Percentiles rank a stretch among this genome's conserved stretches.
phyloP scores from a whole-genome alignment of 2,888 invertebrate species.

The Synergus gifuensis region DNA sequence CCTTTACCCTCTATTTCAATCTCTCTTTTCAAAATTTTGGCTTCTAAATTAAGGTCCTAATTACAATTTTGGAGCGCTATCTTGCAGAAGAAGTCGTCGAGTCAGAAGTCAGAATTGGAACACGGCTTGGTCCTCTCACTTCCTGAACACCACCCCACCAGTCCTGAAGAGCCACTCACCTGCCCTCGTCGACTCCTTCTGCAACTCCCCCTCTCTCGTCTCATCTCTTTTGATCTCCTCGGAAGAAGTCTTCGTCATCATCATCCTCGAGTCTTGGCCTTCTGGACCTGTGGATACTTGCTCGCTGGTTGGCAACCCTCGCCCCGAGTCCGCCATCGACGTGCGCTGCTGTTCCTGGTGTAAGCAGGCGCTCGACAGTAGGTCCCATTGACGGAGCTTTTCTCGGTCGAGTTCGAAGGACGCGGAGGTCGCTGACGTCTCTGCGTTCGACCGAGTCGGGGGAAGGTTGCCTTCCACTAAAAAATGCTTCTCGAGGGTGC shows the following conservation, averaged over 20 bases:
- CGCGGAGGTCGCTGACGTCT: conserved; percentile 63
- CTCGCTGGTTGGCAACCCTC: conserved; percentile 68
- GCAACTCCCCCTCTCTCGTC: conserved; percentile 51
- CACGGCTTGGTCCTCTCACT: conserved; percentile 65
- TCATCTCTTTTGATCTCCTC: conserved; percentile 46
- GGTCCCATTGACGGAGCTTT: conserved; percentile 92
- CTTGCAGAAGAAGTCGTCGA: conserved; percentile 1
- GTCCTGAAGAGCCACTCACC: conserved; percentile 75
- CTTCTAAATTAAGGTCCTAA: background rate
- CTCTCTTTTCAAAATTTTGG: background rate
- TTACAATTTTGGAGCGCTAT: background rate
- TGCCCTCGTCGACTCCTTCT: conserved; percentile 62
- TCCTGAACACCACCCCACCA: conserved; percentile 68
- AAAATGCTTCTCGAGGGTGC: conserved; percentile 72
- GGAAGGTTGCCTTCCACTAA: conserved; percentile 79
- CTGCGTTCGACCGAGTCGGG: conserved; percentile 63
- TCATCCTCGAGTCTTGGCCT: conserved; percentile 34
- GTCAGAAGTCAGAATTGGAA: conserved; percentile 60
- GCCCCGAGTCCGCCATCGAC: conserved; percentile 80
- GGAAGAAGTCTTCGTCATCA: conserved; percentile 43
- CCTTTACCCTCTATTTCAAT: background rate
- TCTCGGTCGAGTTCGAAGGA: conserved; percentile 86
- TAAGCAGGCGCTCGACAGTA: conserved; percentile 87
- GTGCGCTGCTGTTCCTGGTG: conserved; percentile 77
- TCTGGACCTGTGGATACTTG: conserved; percentile 41